phyloP scores from a whole-genome alignment of 2,797 vertebrate genomes.

The Ataeniobius toweri region DNA sequence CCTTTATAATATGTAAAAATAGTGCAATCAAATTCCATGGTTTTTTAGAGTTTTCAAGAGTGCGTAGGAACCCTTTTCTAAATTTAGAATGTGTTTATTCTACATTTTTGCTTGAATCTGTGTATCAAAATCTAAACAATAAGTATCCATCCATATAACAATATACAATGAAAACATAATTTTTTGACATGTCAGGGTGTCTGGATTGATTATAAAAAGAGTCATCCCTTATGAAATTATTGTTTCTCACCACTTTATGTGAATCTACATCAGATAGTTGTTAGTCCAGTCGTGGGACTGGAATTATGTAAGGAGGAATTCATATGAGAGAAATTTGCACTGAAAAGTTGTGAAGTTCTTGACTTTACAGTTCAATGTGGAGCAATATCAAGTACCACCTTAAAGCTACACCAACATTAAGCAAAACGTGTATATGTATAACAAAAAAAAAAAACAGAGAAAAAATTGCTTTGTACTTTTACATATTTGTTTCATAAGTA shows the following conservation, averaged over 20 bases:
- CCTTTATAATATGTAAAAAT: neutral
- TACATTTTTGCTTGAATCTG: neutral
- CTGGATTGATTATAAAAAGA: neutral
- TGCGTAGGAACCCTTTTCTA: neutral
- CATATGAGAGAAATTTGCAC: neutral
- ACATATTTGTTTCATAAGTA: neutral
- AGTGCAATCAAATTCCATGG: neutral
- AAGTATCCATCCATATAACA: neutral
- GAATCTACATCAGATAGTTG: neutral
- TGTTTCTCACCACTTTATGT: neutral
- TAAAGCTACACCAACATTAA: neutral
- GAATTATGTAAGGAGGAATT: neutral
- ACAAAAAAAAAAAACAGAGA: neutral
- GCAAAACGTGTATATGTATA: neutral
- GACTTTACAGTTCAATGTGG: neutral
- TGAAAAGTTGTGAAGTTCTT: neutral
- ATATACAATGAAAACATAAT: neutral
- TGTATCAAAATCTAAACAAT: neutral
- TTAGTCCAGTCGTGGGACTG: neutral
- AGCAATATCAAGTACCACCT: neutral
- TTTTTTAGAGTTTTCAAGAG: neutral
- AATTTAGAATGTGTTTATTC: neutral
- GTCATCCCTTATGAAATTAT: neutral
- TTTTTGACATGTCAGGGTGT: neutral
- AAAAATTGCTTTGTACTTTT: neutral